These are phyloP conservation scores for Gymnoscelis rufifasciata DNA, from an alignment of 2,888 invertebrate genomes.

Conservation along the genomic window DNA sequence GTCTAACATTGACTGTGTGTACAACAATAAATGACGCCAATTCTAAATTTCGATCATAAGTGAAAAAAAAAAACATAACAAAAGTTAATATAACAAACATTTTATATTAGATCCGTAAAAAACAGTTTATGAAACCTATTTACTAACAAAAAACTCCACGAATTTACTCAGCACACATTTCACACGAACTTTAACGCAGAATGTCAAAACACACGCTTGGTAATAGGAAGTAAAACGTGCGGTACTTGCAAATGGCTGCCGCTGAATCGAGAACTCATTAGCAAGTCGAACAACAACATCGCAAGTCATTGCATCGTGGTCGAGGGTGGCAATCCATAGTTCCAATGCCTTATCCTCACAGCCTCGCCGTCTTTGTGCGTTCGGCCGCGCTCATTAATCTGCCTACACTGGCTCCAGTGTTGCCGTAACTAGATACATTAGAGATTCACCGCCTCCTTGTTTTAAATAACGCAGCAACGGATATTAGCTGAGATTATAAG, in stretches of 20 bases:
- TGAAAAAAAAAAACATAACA: no score
- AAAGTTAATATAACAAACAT: no score
- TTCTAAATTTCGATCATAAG: no score
- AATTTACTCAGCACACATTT: constrained; percentile 14
- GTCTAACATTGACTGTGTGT: no score
- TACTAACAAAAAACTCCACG: constrained; percentile 25
- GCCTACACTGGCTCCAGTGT: constrained; percentile 16
- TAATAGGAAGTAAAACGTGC: constrained; percentile 52
- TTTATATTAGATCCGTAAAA: no score
- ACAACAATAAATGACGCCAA: no score
- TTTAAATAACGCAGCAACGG: constrained; percentile 10
- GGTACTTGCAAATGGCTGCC: constrained; percentile 46
- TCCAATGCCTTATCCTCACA: constrained; percentile 36
- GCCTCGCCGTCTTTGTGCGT: constrained; percentile 49
- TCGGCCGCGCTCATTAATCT: constrained; percentile 46
- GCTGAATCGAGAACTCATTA: constrained; percentile 67
- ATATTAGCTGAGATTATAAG: constrained; percentile 4
- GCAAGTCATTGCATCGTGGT: constrained; percentile 55
- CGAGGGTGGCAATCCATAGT: constrained; percentile 38
- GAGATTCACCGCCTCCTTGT: constrained; percentile 15
- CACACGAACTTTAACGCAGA: constrained; percentile 38
- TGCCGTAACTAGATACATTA: no score
- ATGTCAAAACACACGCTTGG: constrained; percentile 48
- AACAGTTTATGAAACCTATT: constrained; percentile 22
- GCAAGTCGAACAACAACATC: constrained; percentile 64